phyloP scores from a whole-genome alignment of 2,888 invertebrate genomes.

The Hermaeophaga mercurialis region DNA sequence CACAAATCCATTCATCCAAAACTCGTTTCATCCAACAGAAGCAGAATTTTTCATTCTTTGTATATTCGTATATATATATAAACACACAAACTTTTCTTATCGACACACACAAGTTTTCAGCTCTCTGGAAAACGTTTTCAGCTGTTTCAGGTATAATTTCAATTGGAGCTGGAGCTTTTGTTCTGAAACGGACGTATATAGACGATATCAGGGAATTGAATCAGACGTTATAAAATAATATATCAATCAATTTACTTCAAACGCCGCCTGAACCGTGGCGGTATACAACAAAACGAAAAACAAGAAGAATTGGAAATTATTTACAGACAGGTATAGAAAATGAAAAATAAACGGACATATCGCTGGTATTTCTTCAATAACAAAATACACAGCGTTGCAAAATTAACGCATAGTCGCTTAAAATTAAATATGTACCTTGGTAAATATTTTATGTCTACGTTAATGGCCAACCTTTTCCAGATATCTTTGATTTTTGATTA shows the following conservation, averaged over 20 bases:
- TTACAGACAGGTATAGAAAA: conserved; percentile 4
- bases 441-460: no score
- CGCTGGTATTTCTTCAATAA: no score
- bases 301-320: conserved; percentile 3
- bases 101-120: conserved; percentile 10
- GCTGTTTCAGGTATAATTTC: conserved; percentile 16
- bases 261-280: conserved; percentile 8
- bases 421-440: no score
- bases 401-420: no score
- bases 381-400: no score
- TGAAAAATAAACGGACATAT: conserved; percentile 2
- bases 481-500: no score
- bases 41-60: conserved; percentile 20
- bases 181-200: conserved; percentile 22
- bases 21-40: conserved; percentile 4
- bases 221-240: conserved; percentile 37
- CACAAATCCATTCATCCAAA: conserved; percentile 19
- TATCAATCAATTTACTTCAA: conserved; percentile 36
- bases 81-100: conserved; percentile 21
- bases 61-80: conserved; percentile 5
- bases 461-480: no score
- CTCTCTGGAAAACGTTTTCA: conserved; percentile 4
- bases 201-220: conserved; percentile 29
- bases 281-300: neutral
- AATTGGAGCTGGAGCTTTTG: conserved; percentile 11